phyloP scores from a whole-genome alignment of 2,113 vertebrate species.

The Potamarius usumacintae region DNA sequence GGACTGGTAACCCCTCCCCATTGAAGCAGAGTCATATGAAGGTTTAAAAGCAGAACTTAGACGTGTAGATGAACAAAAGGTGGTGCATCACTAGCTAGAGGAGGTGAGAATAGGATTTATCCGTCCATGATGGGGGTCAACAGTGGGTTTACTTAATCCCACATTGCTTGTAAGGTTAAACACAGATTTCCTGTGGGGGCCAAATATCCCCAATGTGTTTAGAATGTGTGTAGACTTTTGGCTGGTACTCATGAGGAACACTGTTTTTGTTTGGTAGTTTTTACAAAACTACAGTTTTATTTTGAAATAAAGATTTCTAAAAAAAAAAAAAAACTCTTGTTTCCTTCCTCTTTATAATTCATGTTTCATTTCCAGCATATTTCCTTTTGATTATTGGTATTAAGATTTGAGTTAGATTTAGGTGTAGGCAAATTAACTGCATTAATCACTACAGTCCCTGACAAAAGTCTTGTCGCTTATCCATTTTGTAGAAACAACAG shows the following conservation, averaged over 20 bases:
- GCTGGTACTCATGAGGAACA: not conserved
- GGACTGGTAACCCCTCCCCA: constrained; percentile 76
- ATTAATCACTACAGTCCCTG: no score
- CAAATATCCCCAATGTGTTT: not conserved
- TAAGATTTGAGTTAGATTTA: no score
- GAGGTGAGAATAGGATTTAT: constrained; percentile 89
- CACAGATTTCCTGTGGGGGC: constrained; percentile 79
- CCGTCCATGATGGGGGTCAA: constrained; percentile 72
- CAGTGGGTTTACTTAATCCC: constrained; percentile 62
- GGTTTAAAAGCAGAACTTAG: constrained; percentile 27
- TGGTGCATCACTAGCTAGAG: constrained; percentile 45
- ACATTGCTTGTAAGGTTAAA: constrained; percentile 86
- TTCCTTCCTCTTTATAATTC: no score
- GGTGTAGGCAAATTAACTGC: no score
- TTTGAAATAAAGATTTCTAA: not conserved
- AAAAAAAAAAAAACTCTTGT: no score
- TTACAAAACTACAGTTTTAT: not conserved
- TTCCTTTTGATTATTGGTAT: no score
- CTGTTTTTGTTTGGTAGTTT: not conserved
- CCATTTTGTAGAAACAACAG: no score
- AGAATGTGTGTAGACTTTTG: not conserved
- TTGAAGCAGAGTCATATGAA: constrained; percentile 55
- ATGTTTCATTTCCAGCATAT: no score
- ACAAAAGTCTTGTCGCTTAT: no score
- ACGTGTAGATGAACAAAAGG: constrained; percentile 24